phyloP scores from a whole-genome alignment of 2,113 vertebrate species.

The Pelvicachromis taeniatus region DNA sequence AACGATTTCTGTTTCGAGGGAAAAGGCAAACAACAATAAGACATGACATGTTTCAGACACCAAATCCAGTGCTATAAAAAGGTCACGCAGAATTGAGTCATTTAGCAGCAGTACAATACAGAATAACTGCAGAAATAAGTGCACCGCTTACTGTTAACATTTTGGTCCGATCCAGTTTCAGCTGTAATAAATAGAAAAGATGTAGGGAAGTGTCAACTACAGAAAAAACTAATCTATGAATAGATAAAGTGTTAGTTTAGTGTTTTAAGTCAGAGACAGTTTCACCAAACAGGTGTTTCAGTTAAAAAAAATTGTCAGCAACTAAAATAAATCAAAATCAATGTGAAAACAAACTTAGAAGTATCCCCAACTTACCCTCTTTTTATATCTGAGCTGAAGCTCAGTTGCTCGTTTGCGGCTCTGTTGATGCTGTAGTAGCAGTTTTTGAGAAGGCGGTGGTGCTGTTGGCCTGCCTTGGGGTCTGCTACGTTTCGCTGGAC shows the following conservation, averaged over 20 bases:
- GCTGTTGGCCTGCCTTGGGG: conserved; percentile 49
- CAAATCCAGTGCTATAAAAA: background rate
- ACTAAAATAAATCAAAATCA: background rate
- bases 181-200: conserved; percentile 50
- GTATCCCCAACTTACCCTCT: conserved; percentile 57
- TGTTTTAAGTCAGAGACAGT: background rate
- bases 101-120: background rate
- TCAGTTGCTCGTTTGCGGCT: conserved; percentile 73
- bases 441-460: conserved; percentile 75
- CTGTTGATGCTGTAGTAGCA: conserved; percentile 76
- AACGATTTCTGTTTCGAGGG: conserved; percentile 46
- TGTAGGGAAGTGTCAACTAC: background rate
- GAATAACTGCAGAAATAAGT: background rate
- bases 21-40: background rate
- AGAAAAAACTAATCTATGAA: background rate
- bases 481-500: conserved; percentile 10
- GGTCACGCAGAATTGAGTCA: background rate
- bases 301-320: too few species aligned
- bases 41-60: background rate
- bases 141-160: conserved; percentile 66
- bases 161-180: conserved; percentile 77
- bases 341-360: background rate
- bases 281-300: background rate
- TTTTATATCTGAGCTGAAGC: conserved; percentile 72
- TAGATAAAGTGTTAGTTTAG: background rate